Base-by-base conservation (phyloP, 2,797 vertebrate species). In the Lagorchestes hirsutus region DNA sequence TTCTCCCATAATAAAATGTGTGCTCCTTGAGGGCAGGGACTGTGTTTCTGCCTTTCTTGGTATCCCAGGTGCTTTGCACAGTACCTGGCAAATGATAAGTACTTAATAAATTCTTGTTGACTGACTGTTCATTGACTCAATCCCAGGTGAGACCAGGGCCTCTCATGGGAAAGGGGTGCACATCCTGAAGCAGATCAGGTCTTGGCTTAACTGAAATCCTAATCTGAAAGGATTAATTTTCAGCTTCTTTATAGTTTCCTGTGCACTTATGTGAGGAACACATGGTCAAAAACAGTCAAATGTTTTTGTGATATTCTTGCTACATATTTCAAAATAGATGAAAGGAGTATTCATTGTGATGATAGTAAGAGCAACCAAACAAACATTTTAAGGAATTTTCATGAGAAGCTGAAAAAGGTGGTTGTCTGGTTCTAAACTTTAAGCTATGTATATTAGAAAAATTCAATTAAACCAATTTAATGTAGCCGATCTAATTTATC, bases 211-310 rank as follows among this genome's bases (percentile, higher is more conserved):
- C 40, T 46, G 50, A 50, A 87, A 87, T 87, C 24, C 90, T 31
- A 93, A 95, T 54, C 58, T 58, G 62, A 54, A 92, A 31, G 93
- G 95, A 92, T 46, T 46, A 95, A 54, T 40, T 24, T 87, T 92
- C 31, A 50, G 40, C 40, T 22, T n/a, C 62, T 94, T 96, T 29
- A 62, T 1, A 93, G 46, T 55, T 93, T 95, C 91, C 87, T 57
- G n/a, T 94, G 40, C 74, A 50, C 74, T 92, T 92, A 54, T 46
- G 28, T 5, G 90, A 93, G n/a, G 55, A 29, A 92, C 31, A 92
- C 40, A 34, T 92, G 29, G 91, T 55, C 74, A 93, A 93, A 93
- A 55, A 95, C 29, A 95, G 54, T 82, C 52, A 3, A 92, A 74
- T 40, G 87, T 87, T 58, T 59, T 87, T 62, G 54, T 52, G 74